phyloP scores from a whole-genome alignment of 2,888 invertebrate genomes.

The Ptychoptera albimana region DNA sequence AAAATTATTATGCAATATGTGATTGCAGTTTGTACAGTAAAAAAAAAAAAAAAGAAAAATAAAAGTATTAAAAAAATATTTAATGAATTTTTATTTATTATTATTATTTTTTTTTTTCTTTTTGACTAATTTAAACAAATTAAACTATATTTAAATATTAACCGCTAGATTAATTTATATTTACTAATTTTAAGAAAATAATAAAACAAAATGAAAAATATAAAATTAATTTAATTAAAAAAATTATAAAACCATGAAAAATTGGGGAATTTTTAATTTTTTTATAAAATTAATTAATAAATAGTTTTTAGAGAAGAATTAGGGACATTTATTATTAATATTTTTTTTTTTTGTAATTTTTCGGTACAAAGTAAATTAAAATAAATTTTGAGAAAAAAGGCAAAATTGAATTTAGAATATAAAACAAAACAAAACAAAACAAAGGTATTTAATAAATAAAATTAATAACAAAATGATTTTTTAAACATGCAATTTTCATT shows the following conservation, averaged over 20 bases:
- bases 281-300: no score
- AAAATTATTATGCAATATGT: background rate
- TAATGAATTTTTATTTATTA: background rate
- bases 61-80: background rate
- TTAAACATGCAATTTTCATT: no score
- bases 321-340: background rate
- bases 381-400: no score
- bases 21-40: background rate
- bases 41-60: constrained; percentile 2
- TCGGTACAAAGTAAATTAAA: background rate
- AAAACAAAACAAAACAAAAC: no score
- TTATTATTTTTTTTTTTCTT: background rate
- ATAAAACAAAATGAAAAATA: background rate
- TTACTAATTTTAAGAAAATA: background rate
- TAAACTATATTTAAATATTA: background rate
- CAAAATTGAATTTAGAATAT: no score
- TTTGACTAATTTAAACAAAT: background rate
- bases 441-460: no score
- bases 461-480: no score
- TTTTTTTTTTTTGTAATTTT: background rate
- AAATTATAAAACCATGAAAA: background rate
- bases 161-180: background rate
- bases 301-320: no score
- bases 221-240: background rate
- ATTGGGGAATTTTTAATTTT: background rate